Percentiles rank a stretch among this genome's conserved stretches.
These are phyloP conservation scores for Oncopeltus fasciatus DNA, from an alignment of 1,140 invertebrate species.

Conservation along the genomic window DNA sequence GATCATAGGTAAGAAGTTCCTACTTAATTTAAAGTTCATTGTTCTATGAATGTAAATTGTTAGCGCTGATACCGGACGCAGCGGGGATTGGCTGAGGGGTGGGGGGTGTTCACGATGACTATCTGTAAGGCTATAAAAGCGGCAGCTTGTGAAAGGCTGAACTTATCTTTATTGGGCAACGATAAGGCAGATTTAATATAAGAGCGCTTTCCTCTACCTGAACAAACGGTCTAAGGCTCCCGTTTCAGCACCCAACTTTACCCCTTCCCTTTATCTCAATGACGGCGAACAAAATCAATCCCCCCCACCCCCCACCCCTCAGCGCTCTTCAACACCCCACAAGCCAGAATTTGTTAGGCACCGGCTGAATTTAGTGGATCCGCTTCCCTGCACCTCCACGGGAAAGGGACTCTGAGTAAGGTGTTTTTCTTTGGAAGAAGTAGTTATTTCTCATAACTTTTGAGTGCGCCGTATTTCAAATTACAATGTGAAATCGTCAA, in stretches of 20 bases:
- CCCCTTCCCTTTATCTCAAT: not conserved
- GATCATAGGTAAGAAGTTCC: not conserved
- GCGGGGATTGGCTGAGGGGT: too few species aligned
- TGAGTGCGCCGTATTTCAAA: too few species aligned
- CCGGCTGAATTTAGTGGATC: not conserved
- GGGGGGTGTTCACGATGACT: too few species aligned
- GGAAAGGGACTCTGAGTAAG: too few species aligned
- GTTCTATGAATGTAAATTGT: conserved; percentile 2
- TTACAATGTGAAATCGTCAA: too few species aligned
- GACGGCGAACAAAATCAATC: not conserved
- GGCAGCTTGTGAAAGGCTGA: not conserved
- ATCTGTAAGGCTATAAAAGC: not conserved
- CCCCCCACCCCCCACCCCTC: not conserved
- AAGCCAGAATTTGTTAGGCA: not conserved
- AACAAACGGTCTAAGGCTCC: not conserved
- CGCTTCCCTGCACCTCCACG: too few species aligned
- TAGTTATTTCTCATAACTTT: too few species aligned
- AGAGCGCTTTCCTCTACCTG: not conserved
- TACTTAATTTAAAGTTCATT: not conserved
- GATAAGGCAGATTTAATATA: conserved; percentile 5
- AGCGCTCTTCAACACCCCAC: too few species aligned
- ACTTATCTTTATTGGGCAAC: not conserved
- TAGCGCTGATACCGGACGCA: not conserved
- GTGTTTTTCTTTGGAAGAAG: too few species aligned
- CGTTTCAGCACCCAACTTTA: not conserved